Evolutionary conservation across 2,113 vertebrate species (phyloP).

Genomic region (Gambusia affinis): DNA sequence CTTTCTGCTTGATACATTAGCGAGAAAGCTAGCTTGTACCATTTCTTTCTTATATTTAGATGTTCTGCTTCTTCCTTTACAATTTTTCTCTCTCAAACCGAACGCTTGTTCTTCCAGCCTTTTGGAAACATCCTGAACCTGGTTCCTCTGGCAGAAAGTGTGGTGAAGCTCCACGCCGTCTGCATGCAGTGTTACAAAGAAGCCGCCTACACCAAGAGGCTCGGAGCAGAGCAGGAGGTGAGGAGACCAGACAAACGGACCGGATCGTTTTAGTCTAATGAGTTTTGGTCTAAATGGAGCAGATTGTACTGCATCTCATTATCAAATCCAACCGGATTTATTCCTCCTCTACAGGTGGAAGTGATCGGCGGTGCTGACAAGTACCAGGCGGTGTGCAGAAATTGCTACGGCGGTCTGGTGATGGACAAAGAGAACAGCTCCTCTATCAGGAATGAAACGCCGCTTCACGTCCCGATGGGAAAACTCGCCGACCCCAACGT

Average conservation of each 20-base stretch:
- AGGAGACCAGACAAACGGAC: constrained; percentile 17
- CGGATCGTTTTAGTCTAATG: too few relatives aligned
- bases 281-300: not conserved
- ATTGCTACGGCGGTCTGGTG: constrained; percentile 84
- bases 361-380: constrained; percentile 96
- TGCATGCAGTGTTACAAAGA: constrained; percentile 96
- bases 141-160: constrained; percentile 91
- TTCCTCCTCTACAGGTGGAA: constrained; percentile 83
- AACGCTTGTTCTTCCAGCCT: constrained; percentile 71
- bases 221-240: constrained; percentile 92
- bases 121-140: constrained; percentile 95
- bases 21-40: too few relatives aligned
- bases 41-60: not conserved
- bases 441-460: constrained; percentile 60
- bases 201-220: constrained; percentile 93
- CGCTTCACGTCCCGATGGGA: constrained; percentile 8
- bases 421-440: constrained; percentile 82
- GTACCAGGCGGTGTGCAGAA: constrained; percentile 91
- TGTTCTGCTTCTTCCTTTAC: not conserved
- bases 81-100: not conserved
- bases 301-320: not conserved
- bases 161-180: constrained; percentile 95
- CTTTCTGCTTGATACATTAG: too few relatives aligned
- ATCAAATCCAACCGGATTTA: not conserved
- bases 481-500: constrained; percentile 53